phyloP scores from a whole-genome alignment of 1,140 invertebrate species.

The Lasaia peninsularis region DNA sequence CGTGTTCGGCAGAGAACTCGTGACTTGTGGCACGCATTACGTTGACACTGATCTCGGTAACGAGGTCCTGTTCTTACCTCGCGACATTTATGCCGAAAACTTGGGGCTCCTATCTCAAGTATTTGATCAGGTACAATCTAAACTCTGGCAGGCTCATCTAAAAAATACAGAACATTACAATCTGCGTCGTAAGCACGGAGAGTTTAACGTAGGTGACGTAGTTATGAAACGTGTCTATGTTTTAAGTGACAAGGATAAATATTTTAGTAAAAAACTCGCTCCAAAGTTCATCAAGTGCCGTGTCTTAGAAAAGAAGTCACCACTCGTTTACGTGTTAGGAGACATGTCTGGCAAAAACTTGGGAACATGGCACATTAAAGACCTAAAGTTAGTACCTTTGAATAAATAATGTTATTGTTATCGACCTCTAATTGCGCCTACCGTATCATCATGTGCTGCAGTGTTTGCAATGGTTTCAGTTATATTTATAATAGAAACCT shows the following conservation, averaged over 20 bases:
- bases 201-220: slow-evolving; percentile 25
- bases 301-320: slow-evolving; percentile 10
- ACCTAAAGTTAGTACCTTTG: too few relatives aligned
- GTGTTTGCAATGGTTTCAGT: too few relatives aligned
- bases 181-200: slow-evolving; percentile 13
- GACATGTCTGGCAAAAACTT: too few relatives aligned
- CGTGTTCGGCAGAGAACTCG: slow-evolving; percentile 22
- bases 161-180: slow-evolving; percentile 19
- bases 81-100: slow-evolving; percentile 26
- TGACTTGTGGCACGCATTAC: slow-evolving; percentile 21
- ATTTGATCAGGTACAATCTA: slow-evolving; percentile 28
- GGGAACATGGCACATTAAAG: too few relatives aligned
- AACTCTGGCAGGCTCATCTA: slow-evolving; percentile 17
- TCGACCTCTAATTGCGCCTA: too few relatives aligned
- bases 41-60: slow-evolving; percentile 9
- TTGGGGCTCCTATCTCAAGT: slow-evolving; percentile 14
- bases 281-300: slow-evolving; percentile 21
- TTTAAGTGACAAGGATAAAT: slow-evolving; percentile 23
- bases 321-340: slow-evolving; percentile 14
- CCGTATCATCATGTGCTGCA: too few relatives aligned
- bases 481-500: too few relatives aligned
- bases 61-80: slow-evolving; percentile 19
- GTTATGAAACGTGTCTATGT: slow-evolving; percentile 17
- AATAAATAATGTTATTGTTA: too few relatives aligned
- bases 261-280: slow-evolving; percentile 23